A percentile compares a stretch with the other conserved stretches of the same genome.
Evolutionary conservation across 2,113 vertebrate species (phyloP).

Genomic region (Rana temporaria): DNA sequence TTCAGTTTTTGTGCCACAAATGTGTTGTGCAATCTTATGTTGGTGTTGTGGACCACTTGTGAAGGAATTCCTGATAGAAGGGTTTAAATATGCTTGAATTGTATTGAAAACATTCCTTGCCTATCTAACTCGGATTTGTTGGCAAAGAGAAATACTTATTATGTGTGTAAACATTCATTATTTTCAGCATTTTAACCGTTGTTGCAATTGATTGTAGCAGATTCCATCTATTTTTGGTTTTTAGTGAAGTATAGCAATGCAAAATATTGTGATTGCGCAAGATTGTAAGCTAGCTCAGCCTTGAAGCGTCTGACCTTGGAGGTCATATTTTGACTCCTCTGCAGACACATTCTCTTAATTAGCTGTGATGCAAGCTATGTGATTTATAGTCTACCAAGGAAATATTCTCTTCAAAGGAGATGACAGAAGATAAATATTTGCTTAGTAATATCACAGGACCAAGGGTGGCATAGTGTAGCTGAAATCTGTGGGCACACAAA

Average conservation of each 20-base stretch:
- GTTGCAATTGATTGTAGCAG: background rate
- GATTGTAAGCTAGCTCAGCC: background rate
- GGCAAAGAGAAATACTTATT: background rate
- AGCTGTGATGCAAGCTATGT: background rate
- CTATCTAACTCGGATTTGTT: no score
- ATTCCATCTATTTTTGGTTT: slow-evolving; percentile 15
- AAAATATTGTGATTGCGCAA: slow-evolving; percentile 26
- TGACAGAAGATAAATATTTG: no score
- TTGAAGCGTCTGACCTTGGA: slow-evolving; percentile 34
- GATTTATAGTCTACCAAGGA: no score
- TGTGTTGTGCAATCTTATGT: no score
- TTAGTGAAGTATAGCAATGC: background rate
- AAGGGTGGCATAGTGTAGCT: no score
- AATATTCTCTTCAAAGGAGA: background rate
- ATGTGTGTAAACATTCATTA: background rate
- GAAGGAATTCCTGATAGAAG: no score
- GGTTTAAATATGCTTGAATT: no score
- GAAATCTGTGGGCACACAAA: no score
- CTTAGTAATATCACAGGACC: no score
- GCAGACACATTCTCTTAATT: background rate
- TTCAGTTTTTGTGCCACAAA: no score
- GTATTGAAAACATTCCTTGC: no score
- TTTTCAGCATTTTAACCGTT: background rate
- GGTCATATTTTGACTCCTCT: slow-evolving; percentile 24
- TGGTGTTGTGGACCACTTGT: no score